Conservation (phyloP, 2,113 vertebrate genomes). For the Collichthys lucidus region DNA sequence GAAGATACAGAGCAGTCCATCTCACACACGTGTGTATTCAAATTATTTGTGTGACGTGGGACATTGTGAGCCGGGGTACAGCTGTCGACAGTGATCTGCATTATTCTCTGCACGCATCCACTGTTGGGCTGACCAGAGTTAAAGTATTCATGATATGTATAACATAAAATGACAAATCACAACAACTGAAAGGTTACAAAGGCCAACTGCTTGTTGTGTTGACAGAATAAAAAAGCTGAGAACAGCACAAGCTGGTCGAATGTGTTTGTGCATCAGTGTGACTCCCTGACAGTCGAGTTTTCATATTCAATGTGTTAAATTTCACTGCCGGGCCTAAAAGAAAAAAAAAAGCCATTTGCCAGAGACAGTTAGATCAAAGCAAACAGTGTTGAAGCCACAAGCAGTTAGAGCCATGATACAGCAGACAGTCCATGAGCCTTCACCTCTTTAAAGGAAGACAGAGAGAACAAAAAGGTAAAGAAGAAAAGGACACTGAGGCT, state of each 20-base stretch:
- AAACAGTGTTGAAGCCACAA: slow-evolving; percentile 51
- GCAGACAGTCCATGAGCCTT: slow-evolving; percentile 54
- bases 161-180: slow-evolving; percentile 34
- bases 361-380: slow-evolving; percentile 70
- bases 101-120: slow-evolving; percentile 14
- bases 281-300: slow-evolving; percentile 29
- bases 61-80: slow-evolving; percentile 22
- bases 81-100: slow-evolving; percentile 4
- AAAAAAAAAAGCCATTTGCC: slow-evolving; percentile 61
- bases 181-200: slow-evolving; percentile 44
- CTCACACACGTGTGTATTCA: slow-evolving; percentile 24
- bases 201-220: slow-evolving; percentile 31
- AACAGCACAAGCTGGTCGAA: slow-evolving; percentile 6
- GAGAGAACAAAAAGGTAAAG: slow-evolving; percentile 11
- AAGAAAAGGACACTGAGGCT: slow-evolving; percentile 22
- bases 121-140: slow-evolving; percentile 10
- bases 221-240: slow-evolving; percentile 16
- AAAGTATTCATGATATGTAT: slow-evolving; percentile 28
- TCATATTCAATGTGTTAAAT: slow-evolving; percentile 45
- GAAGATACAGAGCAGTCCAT: slow-evolving; percentile 12
- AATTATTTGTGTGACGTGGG: slow-evolving; percentile 16
- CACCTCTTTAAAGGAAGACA: slow-evolving; percentile 29
- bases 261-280: slow-evolving; percentile 17
- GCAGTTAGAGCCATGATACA: slow-evolving; percentile 55
- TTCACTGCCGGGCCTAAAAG: slow-evolving; percentile 25